Evolutionary conservation across 2,113 vertebrate genomes (phyloP).

Genomic region (Mesitornis unicolor): DNA sequence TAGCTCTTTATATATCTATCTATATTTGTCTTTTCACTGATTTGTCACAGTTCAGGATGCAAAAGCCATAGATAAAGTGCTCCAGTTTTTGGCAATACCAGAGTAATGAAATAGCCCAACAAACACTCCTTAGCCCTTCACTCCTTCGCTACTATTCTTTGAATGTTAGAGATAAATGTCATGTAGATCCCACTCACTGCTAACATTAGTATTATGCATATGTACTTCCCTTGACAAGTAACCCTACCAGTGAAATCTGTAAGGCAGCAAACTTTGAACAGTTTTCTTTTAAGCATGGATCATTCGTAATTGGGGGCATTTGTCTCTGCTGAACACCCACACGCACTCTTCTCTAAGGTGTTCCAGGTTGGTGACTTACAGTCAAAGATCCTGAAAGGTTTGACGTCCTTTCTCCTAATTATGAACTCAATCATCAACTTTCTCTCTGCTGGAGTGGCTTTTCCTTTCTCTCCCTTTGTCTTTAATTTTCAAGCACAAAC

Average conservation of each 20-base stretch:
- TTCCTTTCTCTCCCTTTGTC: not conserved
- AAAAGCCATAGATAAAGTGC: not conserved
- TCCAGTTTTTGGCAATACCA: not conserved
- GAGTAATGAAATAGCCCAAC: conserved; percentile 14
- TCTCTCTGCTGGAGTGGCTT: not conserved
- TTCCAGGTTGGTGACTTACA: conserved; percentile 2
- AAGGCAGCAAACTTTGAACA: conserved; percentile 14
- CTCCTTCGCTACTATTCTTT: conserved; percentile 37
- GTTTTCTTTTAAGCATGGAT: conserved; percentile 37
- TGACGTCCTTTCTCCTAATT: not conserved
- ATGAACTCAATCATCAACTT: not conserved
- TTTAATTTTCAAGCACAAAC: not conserved
- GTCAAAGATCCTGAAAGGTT: not conserved
- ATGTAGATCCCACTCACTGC: conserved; percentile 56
- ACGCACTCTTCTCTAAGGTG: conserved; percentile 3
- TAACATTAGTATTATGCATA: conserved; percentile 57
- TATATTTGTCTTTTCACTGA: not conserved
- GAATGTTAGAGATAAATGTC: conserved; percentile 28
- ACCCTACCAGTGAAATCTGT: conserved; percentile 41
- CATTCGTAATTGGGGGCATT: conserved; percentile 47
- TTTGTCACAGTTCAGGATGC: not conserved
- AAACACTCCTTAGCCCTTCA: not conserved
- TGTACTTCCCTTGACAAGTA: conserved; percentile 53
- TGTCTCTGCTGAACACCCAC: conserved; percentile 34
- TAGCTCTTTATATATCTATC: not conserved